Evolutionary conservation across 2,113 vertebrate species (phyloP), one percentile per base, ranked within the genome.

Genomic region (Sarotherodon lohbergeri): DNA sequence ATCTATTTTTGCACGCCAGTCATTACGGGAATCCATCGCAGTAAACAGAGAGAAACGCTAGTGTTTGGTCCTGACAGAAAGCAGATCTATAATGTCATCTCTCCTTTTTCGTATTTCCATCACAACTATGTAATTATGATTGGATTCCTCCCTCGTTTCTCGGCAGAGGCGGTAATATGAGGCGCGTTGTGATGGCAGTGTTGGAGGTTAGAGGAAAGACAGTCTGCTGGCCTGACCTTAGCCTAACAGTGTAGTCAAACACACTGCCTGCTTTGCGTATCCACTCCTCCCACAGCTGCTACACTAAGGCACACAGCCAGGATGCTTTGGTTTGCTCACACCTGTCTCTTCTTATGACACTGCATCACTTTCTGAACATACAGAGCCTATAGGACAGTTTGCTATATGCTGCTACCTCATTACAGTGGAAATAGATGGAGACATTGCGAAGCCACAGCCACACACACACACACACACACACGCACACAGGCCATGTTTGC

Each of bases 111-210:
- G 92, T 90, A 95, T 95, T 95, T 95, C 92, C 91, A 91, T 93
- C 91, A 94, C 90, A 91, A 90, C 93, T 94, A 95, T 92, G 88
- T 91, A 95, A 94, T 96, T 95, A 96, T 93, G 94, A 95, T 95
- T 94, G 94, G 93, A 95, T 96, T 95, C 92, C 83, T 91, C 87
- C 90, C 85, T 84, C 71, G 89, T 93, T 96, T 96, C 95, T 94
- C 94, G 94, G 91, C 92, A 95, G 93, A 92, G 86, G 90, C 76
- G 92, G 94, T 96, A 96, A 96, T 91, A 91, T 84, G 95, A 95
- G 88, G 93, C 94, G 92, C 66, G 86, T 91, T 94, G 89, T 82
- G 90, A 91, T 63, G 83, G 82, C 83, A 12, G 76, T 56, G 88
- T 79, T 93, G 68, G 93, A 96, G 95, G 94, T 95, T 94, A 92